Conservation (phyloP, 2,888 invertebrate genomes). For the Acanthococcus lagerstroemiae region DNA sequence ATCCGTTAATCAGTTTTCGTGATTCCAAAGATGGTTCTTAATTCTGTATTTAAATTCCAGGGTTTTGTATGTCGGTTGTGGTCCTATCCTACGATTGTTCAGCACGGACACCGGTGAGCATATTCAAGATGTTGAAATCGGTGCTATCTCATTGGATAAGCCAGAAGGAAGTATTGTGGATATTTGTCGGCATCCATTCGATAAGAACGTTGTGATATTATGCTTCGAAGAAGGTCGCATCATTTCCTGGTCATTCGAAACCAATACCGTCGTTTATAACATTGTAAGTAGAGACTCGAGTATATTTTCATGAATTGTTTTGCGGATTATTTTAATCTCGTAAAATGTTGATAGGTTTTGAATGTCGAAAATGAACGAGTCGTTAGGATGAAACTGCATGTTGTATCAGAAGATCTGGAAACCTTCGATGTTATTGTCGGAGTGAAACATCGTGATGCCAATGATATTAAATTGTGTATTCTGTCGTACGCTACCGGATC, state of each 20-base stretch:
- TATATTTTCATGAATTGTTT: too few species aligned
- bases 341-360: slow-evolving; percentile 7
- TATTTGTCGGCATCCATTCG: slow-evolving; percentile 45
- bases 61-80: slow-evolving; percentile 51
- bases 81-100: slow-evolving; percentile 51
- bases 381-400: slow-evolving; percentile 16
- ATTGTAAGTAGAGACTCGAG: too few species aligned
- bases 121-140: slow-evolving; percentile 49
- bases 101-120: slow-evolving; percentile 56
- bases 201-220: slow-evolving; percentile 45
- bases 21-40: too few species aligned
- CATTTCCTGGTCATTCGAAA: slow-evolving; percentile 49
- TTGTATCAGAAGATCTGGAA: slow-evolving; percentile 3
- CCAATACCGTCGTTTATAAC: slow-evolving; percentile 45
- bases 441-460: background rate
- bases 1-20: too few species aligned
- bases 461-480: background rate
- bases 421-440: slow-evolving; percentile 14
- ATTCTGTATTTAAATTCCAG: slow-evolving; percentile 43
- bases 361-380: background rate
- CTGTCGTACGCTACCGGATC: background rate
- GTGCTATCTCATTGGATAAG: slow-evolving; percentile 41
- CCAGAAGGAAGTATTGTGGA: slow-evolving; percentile 45
- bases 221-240: slow-evolving; percentile 50
- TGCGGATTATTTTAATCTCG: background rate